Percentiles rank a stretch among this genome's conserved stretches.
These are phyloP conservation scores for Pseudomyrmex gracilis DNA, from an alignment of 1,140 invertebrate species.

Conservation along the genomic window DNA sequence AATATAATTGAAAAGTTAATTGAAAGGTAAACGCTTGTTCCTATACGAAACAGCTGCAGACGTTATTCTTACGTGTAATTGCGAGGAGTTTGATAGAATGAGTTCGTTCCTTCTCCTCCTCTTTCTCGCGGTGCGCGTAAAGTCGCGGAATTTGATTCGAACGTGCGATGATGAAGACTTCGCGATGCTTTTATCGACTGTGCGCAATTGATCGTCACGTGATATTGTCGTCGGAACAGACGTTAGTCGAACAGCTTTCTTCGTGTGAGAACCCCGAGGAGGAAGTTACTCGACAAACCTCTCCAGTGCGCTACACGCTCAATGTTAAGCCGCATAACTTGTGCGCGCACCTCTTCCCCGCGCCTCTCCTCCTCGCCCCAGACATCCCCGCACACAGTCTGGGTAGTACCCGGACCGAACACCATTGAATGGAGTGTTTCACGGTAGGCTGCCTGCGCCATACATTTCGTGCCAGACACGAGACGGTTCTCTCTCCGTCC, in stretches of 20 bases:
- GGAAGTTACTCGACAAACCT: conserved; percentile 63
- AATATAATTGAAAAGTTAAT: conserved; percentile 4
- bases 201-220: conserved; percentile 27
- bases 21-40: conserved; percentile 1
- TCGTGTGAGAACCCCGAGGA: conserved; percentile 46
- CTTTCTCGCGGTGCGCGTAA: background rate
- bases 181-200: background rate
- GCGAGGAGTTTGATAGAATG: no score
- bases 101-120: no score
- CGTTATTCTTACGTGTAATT: background rate
- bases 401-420: conserved; percentile 75
- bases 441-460: conserved; percentile 77
- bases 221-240: conserved; percentile 47
- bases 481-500: background rate
- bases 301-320: conserved; percentile 40
- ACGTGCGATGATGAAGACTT: background rate
- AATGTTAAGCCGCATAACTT: conserved; percentile 71
- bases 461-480: conserved; percentile 76
- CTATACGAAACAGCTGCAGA: no score
- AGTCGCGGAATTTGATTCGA: background rate
- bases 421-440: conserved; percentile 81
- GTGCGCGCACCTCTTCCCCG: background rate
- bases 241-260: conserved; percentile 48
- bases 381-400: conserved; percentile 56
- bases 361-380: background rate